Evolutionary conservation across 1,140 invertebrate species (phyloP), one percentile per base, ranked within the genome.

Genomic region (Danaus plexippus): DNA sequence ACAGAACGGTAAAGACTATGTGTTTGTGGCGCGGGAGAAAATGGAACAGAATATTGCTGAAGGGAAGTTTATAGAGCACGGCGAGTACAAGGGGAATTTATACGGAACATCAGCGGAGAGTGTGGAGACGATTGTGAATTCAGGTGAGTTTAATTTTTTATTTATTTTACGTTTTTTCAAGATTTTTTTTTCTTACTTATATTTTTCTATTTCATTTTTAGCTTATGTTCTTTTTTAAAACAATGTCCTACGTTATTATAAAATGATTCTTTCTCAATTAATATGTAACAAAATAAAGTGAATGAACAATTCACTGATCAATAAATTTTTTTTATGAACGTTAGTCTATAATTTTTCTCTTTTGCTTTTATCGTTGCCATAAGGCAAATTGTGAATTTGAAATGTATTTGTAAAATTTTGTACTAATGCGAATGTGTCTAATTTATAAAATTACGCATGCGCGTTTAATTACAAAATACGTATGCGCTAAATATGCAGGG

Each of bases 51-150:
- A 98, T 68, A 96, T 99, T 57, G 90, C 90, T 13, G 90, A 92
- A 0, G 95, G 95, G 7, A 96, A 96, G 77, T 98, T 99, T 77
- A 94, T 99, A 61, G 98, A 99, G 86, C 96, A 95, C 82, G 97
- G 97, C 11, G 97, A 99, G 82, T 99, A 96, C 85, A 97, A 98
- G 82, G 97, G 97, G 9, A 98, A 99, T 86, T 87, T 98, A 44
- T 99, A 99, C 75, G 98, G 98, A 5, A 99, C 97, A 3, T 95
- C 95, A 41, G 89, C 94, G 9, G 95, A 97, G 71, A 95, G 95
- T 71, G 95, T 99, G 2, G 92, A 93, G 74, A 92, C 92, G 12
- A 92, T 99, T 48, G 92, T 99, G 11, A 94, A 95, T 79, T 91
- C 93, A 43, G 96, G 96, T 64, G 91, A 94, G 72, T 59, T 7